Conservation (phyloP, 2,113 vertebrate species). For the Verasper variegatus region DNA sequence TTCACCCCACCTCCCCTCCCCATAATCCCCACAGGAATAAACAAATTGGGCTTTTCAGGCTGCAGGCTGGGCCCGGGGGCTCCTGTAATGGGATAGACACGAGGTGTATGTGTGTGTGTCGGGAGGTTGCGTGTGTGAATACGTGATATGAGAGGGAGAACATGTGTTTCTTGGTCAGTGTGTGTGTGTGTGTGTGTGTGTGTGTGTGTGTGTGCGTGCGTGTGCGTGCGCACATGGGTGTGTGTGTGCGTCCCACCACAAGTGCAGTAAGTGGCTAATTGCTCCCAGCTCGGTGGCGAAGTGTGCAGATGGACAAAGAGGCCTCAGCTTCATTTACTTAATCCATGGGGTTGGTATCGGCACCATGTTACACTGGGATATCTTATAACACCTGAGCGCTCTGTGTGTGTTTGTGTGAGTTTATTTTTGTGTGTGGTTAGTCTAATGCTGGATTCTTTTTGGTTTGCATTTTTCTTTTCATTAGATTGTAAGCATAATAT, state of each 20-base stretch:
- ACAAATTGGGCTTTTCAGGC: conserved; percentile 83
- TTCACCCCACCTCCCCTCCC: conserved; percentile 56
- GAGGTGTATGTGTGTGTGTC: conserved; percentile 27
- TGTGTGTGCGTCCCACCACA: conserved; percentile 24
- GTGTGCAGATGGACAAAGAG: conserved; percentile 45
- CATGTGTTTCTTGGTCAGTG: conserved; percentile 49
- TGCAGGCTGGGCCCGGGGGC: conserved; percentile 69
- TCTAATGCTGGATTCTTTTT: neutral
- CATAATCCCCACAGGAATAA: conserved; percentile 81
- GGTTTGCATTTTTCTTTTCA: neutral
- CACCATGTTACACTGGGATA: conserved; percentile 38
- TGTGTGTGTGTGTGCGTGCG: conserved; percentile 26
- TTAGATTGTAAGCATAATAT: neutral
- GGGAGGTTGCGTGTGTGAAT: conserved; percentile 27
- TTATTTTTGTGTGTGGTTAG: too few relatives aligned
- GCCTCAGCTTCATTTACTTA: conserved; percentile 60
- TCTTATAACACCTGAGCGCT: conserved; percentile 55
- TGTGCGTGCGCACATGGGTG: conserved; percentile 3
- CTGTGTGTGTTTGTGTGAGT: neutral
- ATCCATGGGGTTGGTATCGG: conserved; percentile 51
- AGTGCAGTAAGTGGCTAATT: conserved; percentile 69
- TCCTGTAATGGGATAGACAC: conserved; percentile 72
- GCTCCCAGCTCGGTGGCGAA: conserved; percentile 57
- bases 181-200: conserved; percentile 30
- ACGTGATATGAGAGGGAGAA: conserved; percentile 45